These are phyloP conservation scores for Sminthurides bifidus DNA, from an alignment of 1,140 invertebrate species.

Conservation along the genomic window DNA sequence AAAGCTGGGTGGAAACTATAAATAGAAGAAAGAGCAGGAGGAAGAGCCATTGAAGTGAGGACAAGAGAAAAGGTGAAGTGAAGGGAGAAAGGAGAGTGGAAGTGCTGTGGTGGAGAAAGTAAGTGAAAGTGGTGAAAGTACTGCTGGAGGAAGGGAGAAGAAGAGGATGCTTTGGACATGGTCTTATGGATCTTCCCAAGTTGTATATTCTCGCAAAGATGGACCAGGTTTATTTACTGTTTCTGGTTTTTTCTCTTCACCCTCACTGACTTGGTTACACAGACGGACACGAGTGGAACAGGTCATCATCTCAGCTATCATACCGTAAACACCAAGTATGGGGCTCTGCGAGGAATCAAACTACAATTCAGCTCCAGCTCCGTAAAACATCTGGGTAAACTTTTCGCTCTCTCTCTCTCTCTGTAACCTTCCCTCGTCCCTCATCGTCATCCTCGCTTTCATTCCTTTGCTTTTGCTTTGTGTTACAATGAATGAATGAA, in stretches of 20 bases:
- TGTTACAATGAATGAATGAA: no score
- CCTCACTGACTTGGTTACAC: constrained; percentile 6
- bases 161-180: constrained; percentile 29
- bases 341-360: constrained; percentile 21
- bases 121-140: no score
- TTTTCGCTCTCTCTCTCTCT: no score
- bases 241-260: not conserved
- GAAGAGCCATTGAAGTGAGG: not conserved
- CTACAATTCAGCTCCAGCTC: constrained; percentile 28
- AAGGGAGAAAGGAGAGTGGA: not conserved
- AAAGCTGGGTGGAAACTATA: no score
- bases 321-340: constrained; percentile 27
- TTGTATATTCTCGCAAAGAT: constrained; percentile 12
- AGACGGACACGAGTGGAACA: not conserved
- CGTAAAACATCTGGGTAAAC: constrained; percentile 26
- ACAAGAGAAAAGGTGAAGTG: not conserved
- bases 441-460: no score
- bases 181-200: constrained; percentile 23
- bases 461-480: no score
- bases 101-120: not conserved
- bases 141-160: not conserved
- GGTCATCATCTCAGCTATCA: constrained; percentile 19
- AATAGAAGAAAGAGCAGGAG: not conserved
- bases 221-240: constrained; percentile 4
- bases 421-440: no score